Evolutionary conservation across 2,888 invertebrate genomes (phyloP).

Genomic region (Endotricha flammealis): DNA sequence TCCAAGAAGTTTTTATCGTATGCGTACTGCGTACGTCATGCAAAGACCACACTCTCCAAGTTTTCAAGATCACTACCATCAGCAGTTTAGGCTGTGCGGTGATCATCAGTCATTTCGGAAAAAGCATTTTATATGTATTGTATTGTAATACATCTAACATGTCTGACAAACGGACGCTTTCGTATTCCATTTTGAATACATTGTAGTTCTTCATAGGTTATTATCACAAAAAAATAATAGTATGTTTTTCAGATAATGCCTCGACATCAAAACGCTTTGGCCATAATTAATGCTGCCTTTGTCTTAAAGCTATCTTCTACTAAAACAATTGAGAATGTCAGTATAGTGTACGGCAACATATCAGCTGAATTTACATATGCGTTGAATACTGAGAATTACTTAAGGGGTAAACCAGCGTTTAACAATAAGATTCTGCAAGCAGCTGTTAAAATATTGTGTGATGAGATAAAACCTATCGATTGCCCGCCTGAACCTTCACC

Average conservation of each 20-base stretch:
- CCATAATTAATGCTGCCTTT: conserved; percentile 87
- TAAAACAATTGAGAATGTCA: conserved; percentile 47
- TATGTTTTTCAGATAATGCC: conserved; percentile 84
- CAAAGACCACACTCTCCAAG: no score
- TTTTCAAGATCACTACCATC: no score
- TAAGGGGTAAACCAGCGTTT: conserved; percentile 59
- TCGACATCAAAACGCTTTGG: conserved; percentile 85
- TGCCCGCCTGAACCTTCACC: conserved; percentile 82
- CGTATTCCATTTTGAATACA: no score
- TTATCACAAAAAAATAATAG: no score
- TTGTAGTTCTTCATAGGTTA: no score
- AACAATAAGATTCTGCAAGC: conserved; percentile 57
- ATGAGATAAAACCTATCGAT: conserved; percentile 81
- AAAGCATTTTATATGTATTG: no score
- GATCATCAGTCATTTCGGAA: no score
- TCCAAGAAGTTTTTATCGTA: no score
- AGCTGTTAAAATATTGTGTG: conserved; percentile 70
- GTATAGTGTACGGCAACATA: conserved; percentile 83
- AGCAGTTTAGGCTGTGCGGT: no score
- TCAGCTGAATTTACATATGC: conserved; percentile 78
- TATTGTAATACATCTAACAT: no score
- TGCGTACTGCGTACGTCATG: no score
- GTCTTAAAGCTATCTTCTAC: conserved; percentile 72
- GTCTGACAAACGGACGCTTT: no score
- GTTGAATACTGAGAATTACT: conserved; percentile 69